A percentile compares a stretch with the other conserved stretches of the same genome.
phyloP scores from a whole-genome alignment of 2,797 vertebrate genomes.

The Hylomyscus alleni region DNA sequence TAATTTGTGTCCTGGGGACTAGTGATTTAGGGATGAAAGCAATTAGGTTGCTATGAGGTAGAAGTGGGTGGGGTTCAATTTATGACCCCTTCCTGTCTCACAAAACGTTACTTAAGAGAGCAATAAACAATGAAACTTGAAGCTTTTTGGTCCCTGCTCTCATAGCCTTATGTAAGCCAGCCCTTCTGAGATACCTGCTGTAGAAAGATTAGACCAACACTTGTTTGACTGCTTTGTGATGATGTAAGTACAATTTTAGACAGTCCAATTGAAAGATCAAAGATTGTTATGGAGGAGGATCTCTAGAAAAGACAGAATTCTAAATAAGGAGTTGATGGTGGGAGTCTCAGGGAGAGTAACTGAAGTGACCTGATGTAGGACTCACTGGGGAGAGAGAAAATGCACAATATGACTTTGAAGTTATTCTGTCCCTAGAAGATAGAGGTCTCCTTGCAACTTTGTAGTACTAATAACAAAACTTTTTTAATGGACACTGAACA shows the following conservation, averaged over 20 bases:
- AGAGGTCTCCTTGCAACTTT: not conserved
- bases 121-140: not conserved
- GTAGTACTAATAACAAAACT: not conserved
- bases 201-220: not conserved
- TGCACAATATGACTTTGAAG: not conserved
- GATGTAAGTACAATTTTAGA: not conserved
- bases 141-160: not conserved
- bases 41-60: not conserved
- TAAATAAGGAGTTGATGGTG: not conserved
- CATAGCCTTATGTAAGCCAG: not conserved
- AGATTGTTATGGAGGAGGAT: not conserved
- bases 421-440: not conserved
- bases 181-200: not conserved
- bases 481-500: not conserved
- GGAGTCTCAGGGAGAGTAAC: not conserved
- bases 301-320: not conserved
- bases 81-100: not conserved
- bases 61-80: not conserved
- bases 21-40: not conserved
- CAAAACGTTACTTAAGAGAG: not conserved
- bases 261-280: not conserved
- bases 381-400: not conserved
- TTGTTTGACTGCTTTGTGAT: not conserved
- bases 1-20: not conserved
- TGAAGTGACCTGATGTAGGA: not conserved